Conservation (phyloP, 2,888 invertebrate species). For the Calameuta idolon region DNA sequence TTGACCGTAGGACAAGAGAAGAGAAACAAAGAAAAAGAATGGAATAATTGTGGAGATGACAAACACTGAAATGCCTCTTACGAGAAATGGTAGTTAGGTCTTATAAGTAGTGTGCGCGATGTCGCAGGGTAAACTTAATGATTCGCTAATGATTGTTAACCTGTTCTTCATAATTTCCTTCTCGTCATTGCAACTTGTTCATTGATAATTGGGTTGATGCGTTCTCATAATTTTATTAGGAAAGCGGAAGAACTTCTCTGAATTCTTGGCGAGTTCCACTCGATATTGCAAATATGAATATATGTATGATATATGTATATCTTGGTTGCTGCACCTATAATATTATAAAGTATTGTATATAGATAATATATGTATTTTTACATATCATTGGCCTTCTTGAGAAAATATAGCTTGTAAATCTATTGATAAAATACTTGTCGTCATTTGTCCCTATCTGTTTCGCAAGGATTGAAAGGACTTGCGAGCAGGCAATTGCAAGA, state of each 20-base stretch:
- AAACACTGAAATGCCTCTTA: not conserved
- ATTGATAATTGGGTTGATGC: not conserved
- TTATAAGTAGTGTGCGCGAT: not conserved
- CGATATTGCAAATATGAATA: conserved; percentile 48
- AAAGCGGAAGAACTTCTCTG: not conserved
- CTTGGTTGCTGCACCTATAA: conserved; percentile 63
- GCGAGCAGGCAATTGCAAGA: not conserved
- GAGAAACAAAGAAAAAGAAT: not conserved
- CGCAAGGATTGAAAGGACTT: not conserved
- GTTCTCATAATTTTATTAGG: not conserved
- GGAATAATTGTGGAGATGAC: not conserved
- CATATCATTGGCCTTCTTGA: conserved; percentile 65
- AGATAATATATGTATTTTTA: conserved; percentile 66
- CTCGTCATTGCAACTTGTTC: not conserved
- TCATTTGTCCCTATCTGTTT: conserved; percentile 24
- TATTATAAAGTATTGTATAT: conserved; percentile 65
- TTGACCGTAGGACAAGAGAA: not conserved
- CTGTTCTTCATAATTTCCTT: not conserved
- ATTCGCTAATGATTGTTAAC: not conserved
- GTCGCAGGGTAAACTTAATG: not conserved
- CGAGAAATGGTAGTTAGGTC: not conserved
- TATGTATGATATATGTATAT: conserved; percentile 65
- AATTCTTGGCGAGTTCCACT: conserved; percentile 3
- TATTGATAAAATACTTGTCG: conserved; percentile 44
- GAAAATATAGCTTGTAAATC: conserved; percentile 59